A percentile compares a stretch with the other conserved stretches of the same genome.
Evolutionary conservation across 2,888 invertebrate species (phyloP).

Genomic region (Chrysolina haemoptera): DNA sequence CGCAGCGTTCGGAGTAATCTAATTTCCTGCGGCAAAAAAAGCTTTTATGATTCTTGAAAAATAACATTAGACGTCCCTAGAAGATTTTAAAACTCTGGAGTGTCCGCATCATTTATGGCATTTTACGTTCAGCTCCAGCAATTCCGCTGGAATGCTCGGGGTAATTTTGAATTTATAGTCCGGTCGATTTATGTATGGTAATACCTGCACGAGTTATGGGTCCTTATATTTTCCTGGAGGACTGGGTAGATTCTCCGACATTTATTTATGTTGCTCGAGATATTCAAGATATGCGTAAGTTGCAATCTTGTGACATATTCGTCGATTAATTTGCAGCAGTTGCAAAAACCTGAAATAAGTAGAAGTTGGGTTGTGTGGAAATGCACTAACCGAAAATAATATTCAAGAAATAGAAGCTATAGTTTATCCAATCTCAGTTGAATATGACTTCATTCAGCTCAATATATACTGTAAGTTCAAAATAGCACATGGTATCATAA

Average conservation of each 20-base stretch:
- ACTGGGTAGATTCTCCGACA: not conserved
- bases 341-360: too few species aligned
- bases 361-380: too few species aligned
- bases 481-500: too few species aligned
- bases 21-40: constrained; percentile 59
- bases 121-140: constrained; percentile 57
- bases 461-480: too few species aligned
- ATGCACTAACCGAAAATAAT: too few species aligned
- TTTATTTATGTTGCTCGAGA: not conserved
- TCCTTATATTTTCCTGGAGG: constrained; percentile 39
- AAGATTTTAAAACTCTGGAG: constrained; percentile 59
- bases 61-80: constrained; percentile 54
- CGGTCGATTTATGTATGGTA: constrained; percentile 56
- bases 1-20: constrained; percentile 58
- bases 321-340: too few species aligned
- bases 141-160: constrained; percentile 53
- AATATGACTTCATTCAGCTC: too few species aligned
- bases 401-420: too few species aligned
- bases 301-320: too few species aligned
- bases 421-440: too few species aligned
- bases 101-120: constrained; percentile 59
- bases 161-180: constrained; percentile 58
- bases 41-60: constrained; percentile 58
- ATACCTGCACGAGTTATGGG: constrained; percentile 42
- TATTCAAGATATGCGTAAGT: too few species aligned